Evolutionary conservation across 2,113 vertebrate genomes (phyloP), one percentile per base, ranked within the genome.

Genomic region (Peromyscus californicus): DNA sequence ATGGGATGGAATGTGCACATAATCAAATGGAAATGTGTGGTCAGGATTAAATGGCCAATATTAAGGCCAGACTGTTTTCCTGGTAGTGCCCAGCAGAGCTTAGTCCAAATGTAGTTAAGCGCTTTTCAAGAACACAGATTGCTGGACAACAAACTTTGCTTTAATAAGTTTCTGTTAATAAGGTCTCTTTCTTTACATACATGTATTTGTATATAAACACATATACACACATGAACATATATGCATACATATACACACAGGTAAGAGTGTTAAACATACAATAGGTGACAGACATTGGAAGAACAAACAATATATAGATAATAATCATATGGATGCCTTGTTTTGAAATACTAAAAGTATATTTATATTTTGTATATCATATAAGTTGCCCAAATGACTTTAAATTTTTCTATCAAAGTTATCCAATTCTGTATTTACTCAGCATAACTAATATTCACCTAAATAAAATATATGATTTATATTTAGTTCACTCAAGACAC

Each of bases 1-100:
- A 79, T 87, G 87, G 85, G 65, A 16, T 94, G 93, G 89, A 96
- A 97, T 97, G 97, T 98, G 57, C 88, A 97, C 91, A 91, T 72
- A 97, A 93, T 97, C 82, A 79, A 87, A 42, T 45, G 89, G 57
- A 96, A 94, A 96, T 85, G 75, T 76, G 91, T 97, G 63, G 69
- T 61, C 79, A 91, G 72, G 79, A 90, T n/a, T 90, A 78, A 94
- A 83, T 94, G 78, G 33, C 69, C 79, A 45, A 79, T 75, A 93
- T 90, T 82, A 94, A 97, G 75, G 42, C 86, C 8, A 94, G 69
- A 84, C 45, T 89, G 24, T 54, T 70, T 63, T 79, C 45, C 39
- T 86, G 72, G 94, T 15, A 45, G 84, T 74, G 13, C 51, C 67
- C 87, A 89, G 59, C 57, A 89, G 69, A 96, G 17, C 26, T 94